Evolutionary conservation across 2,113 vertebrate genomes (phyloP).

Genomic region (Poicephalus gulielmi): DNA sequence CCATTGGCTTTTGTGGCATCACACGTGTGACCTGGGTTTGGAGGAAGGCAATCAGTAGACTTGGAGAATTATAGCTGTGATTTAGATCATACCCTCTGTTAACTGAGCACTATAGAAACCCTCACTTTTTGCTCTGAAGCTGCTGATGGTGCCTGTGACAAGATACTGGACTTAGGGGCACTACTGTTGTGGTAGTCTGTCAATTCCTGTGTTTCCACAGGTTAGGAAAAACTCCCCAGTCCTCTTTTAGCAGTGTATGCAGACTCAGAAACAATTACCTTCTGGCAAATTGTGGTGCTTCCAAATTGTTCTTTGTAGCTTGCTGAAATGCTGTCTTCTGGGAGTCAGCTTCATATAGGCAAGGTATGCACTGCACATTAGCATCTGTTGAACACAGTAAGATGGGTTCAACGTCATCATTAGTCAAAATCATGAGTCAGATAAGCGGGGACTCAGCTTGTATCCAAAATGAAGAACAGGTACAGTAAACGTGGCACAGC

Average conservation of each 20-base stretch:
- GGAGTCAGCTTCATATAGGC: neutral
- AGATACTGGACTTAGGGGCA: neutral
- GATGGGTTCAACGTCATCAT: neutral
- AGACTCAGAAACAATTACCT: neutral
- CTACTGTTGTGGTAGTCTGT: neutral
- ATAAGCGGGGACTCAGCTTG: neutral
- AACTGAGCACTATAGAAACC: neutral
- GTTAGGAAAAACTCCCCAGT: neutral
- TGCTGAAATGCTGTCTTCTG: neutral
- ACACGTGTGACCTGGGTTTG: neutral
- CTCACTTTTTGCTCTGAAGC: neutral
- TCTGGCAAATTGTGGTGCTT: neutral
- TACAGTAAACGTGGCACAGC: neutral
- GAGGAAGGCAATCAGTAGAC: neutral
- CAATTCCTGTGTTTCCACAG: neutral
- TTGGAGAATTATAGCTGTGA: neutral
- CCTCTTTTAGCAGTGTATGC: neutral
- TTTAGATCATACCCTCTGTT: neutral
- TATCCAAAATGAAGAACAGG: constrained; percentile 4
- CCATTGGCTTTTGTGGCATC: neutral
- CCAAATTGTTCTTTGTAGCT: neutral
- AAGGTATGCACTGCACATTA: neutral
- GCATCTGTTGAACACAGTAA: neutral
- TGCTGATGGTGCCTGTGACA: neutral
- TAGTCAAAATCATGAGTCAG: neutral